Evolutionary conservation across 2,797 vertebrate species (phyloP).

Genomic region (Sarcophilus harrisii): DNA sequence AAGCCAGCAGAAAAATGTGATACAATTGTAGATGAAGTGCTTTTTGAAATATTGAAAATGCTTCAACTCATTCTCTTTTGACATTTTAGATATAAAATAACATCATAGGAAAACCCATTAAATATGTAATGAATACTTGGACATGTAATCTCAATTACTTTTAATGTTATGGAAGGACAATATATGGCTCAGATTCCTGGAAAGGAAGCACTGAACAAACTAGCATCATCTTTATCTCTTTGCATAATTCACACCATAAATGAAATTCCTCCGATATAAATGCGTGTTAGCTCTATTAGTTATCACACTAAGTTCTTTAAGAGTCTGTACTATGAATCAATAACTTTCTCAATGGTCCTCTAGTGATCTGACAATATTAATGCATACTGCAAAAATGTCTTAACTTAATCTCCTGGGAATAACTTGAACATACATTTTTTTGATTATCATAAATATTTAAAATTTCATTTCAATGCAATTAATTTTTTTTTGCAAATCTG

Average conservation of each 20-base stretch:
- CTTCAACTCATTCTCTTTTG: constrained; percentile 39
- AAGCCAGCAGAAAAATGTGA: constrained; percentile 2
- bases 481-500: constrained; percentile 11
- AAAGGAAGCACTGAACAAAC: constrained; percentile 25
- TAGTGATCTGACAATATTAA: constrained; percentile 47
- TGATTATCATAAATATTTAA: constrained; percentile 32
- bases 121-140: constrained; percentile 49
- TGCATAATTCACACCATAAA: constrained; percentile 52
- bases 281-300: constrained; percentile 49
- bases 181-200: constrained; percentile 33
- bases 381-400: constrained; percentile 29
- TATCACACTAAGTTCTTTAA: constrained; percentile 37
- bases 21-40: constrained; percentile 17
- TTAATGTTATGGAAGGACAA: constrained; percentile 34
- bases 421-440: constrained; percentile 9
- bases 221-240: constrained; percentile 57
- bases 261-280: constrained; percentile 57
- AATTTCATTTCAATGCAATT: constrained; percentile 40
- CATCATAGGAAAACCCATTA: constrained; percentile 29
- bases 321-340: constrained; percentile 13
- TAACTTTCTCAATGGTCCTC: constrained; percentile 45
- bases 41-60: constrained; percentile 48
- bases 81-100: constrained; percentile 50
- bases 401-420: constrained; percentile 1
- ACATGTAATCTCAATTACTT: constrained; percentile 24